These are phyloP conservation scores for Cuculus canorus DNA, from an alignment of 2,797 vertebrate species.

Conservation along the genomic window DNA sequence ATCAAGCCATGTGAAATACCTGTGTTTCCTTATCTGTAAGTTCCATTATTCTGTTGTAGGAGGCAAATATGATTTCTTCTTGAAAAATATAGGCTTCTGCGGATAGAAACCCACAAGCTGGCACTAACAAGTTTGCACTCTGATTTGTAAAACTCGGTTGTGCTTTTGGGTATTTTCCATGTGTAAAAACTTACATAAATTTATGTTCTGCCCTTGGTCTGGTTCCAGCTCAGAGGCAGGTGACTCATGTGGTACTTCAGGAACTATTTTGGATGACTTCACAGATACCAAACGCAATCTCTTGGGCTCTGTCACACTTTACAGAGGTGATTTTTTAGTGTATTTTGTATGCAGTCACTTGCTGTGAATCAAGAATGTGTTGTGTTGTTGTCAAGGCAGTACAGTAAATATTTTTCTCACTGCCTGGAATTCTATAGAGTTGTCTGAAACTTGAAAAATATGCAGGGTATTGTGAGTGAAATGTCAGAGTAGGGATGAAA, in stretches of 20 bases:
- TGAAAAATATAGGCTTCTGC: not conserved
- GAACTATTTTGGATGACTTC: not conserved
- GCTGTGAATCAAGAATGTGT: not conserved
- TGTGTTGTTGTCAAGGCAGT: not conserved
- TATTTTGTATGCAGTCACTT: not conserved
- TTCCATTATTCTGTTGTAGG: not conserved
- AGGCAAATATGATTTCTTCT: not conserved
- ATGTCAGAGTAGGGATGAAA: not conserved
- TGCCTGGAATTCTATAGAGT: not conserved
- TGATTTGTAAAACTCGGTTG: not conserved
- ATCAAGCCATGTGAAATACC: not conserved
- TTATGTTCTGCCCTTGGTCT: not conserved
- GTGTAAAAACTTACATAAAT: not conserved
- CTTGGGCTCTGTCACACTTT: not conserved
- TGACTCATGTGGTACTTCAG: not conserved
- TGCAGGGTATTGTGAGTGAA: not conserved
- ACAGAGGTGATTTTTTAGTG: not conserved
- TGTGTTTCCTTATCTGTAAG: not conserved
- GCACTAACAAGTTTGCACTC: not conserved
- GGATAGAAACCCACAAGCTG: not conserved
- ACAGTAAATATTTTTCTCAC: not conserved
- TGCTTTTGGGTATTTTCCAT: not conserved
- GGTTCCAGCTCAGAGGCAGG: not conserved
- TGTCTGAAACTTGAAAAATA: not conserved
- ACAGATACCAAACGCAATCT: not conserved